Evolutionary conservation across 1,140 invertebrate genomes (phyloP), one percentile per base, ranked within the genome.

Genomic region (Battus philenor): DNA sequence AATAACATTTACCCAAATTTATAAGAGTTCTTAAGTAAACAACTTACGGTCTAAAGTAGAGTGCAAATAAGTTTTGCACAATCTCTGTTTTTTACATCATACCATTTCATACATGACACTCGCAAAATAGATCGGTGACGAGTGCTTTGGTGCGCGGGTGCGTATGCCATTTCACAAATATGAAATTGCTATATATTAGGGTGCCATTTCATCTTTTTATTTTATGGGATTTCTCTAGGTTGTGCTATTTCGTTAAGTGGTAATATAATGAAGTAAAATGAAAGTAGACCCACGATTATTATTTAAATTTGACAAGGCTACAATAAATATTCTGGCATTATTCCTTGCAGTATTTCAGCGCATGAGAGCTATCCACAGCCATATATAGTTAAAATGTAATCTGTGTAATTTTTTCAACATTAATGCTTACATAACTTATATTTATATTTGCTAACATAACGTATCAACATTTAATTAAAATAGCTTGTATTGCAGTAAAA

Each of bases 51-150:
- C 44, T 27, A 67, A 39, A 59, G 48, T 59, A n/a, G 27, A 3
- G 5, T 31, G 18, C 12, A 32, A 2, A 29, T 41, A 9, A 4
- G 9, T 39, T 47, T 34, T n/a, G 13, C 18, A 18, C 38, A n/a
- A 41, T 13, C 8, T 41, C 17, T 13, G 20, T 16, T 41, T 50
- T 54, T 59, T 68, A 68, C 68, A 75, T 79, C 69, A 79, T 80
- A 78, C 68, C 66, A 77, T 81, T 84, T 81, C 74, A 78, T 78
- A 73, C 70, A 75, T 70, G 69, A 73, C 72, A 70, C 77, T 78
- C 69, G 59, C 67, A 65, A 75, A 75, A 81, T 80, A 73, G 73
- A 83, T 82, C 73, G 71, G 71, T 81, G 80, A 78, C 77, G 76
- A 77, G 61, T 62, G 55, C 55, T 50, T 50, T 34, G 47, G 33